These are phyloP conservation scores for Sialis lutaria DNA, from an alignment of 2,888 invertebrate species.

Conservation along the genomic window DNA sequence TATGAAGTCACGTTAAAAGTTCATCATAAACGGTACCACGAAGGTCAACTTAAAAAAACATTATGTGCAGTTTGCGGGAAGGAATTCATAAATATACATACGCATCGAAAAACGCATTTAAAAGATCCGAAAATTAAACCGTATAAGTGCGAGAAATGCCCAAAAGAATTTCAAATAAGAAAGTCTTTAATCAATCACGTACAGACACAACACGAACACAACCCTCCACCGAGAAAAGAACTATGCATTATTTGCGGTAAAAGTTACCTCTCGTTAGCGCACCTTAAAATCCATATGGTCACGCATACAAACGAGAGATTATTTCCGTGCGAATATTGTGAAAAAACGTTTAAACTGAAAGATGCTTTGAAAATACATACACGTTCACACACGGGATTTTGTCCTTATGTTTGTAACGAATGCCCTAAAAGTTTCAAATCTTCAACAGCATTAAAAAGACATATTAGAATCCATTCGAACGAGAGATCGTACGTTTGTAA, in stretches of 20 bases:
- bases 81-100: neutral
- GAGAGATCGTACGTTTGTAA: neutral
- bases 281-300: neutral
- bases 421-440: neutral
- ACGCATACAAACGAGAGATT: neutral
- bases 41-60: neutral
- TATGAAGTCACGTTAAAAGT: neutral
- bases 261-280: neutral
- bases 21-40: neutral
- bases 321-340: neutral
- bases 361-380: neutral
- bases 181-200: neutral
- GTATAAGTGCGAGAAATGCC: conserved; percentile 1
- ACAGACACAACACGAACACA: neutral
- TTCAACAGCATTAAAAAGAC: neutral
- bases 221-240: neutral
- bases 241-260: neutral
- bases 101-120: neutral
- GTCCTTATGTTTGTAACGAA: neutral
- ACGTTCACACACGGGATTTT: neutral
- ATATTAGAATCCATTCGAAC: neutral
- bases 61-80: neutral
- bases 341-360: conserved; percentile 4
- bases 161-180: neutral
- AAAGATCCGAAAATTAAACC: neutral